A percentile compares a stretch with the other conserved stretches of the same genome.
These are phyloP conservation scores for Gymnobelideus leadbeateri DNA, from an alignment of 2,113 vertebrate species.

Conservation along the genomic window DNA sequence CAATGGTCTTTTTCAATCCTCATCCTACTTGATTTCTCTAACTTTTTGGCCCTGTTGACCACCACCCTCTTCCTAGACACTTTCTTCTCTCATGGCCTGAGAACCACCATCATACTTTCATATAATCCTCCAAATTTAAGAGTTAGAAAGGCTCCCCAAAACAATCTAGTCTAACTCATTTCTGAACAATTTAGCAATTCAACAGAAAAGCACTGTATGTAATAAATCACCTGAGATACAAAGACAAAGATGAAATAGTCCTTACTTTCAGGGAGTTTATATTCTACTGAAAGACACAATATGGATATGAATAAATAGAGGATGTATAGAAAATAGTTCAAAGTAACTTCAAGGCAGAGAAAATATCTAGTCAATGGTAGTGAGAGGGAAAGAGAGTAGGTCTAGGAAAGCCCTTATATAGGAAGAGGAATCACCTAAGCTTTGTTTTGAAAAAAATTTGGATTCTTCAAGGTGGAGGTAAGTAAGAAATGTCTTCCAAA, in stretches of 20 bases:
- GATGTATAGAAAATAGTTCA: background rate
- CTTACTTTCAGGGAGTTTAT: background rate
- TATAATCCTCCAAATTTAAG: background rate
- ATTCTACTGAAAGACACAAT: background rate
- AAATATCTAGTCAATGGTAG: background rate
- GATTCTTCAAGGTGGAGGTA: background rate
- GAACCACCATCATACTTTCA: background rate
- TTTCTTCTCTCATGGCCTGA: background rate
- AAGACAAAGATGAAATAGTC: background rate
- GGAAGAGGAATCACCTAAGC: background rate
- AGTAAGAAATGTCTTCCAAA: background rate
- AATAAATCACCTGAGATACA: background rate
- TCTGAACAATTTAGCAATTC: background rate
- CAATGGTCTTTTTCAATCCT: background rate
- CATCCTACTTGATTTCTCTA: background rate
- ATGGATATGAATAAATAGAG: background rate
- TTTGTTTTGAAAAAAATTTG: background rate
- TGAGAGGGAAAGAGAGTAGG: background rate
- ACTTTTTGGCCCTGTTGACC: background rate
- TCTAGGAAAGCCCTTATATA: background rate
- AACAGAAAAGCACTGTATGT: background rate
- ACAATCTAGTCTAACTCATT: background rate
- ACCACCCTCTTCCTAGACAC: background rate
- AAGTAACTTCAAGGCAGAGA: background rate
- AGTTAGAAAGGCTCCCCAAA: background rate